Evolutionary conservation across 2,797 vertebrate genomes (phyloP).

Genomic region (Dicrostonyx torquatus): DNA sequence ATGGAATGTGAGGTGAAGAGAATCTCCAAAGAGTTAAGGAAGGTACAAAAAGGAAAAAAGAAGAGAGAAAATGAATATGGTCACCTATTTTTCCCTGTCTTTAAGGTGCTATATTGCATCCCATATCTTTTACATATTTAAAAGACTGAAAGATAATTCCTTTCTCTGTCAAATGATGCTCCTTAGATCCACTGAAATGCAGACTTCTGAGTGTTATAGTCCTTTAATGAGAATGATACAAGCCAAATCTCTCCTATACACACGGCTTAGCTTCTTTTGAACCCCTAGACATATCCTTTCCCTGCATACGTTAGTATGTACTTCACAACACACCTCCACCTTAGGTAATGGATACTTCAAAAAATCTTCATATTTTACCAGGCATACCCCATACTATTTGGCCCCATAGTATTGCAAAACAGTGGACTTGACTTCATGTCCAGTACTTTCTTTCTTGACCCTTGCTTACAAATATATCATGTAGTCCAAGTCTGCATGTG

Average conservation of each 20-base stretch:
- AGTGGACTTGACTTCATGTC: background rate
- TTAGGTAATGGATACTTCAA: background rate
- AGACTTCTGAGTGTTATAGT: background rate
- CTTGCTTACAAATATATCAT: background rate
- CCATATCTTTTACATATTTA: background rate
- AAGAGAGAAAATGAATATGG: background rate
- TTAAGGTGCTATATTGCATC: background rate
- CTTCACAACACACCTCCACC: background rate
- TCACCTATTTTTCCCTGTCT: background rate
- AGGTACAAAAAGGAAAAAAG: background rate
- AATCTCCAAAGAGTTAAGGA: background rate
- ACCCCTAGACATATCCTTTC: background rate
- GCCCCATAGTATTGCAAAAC: background rate
- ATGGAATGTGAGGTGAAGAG: background rate
- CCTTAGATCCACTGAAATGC: background rate
- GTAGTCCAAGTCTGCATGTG: background rate
- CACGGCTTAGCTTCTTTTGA: background rate
- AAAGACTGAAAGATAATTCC: background rate
- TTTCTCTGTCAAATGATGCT: background rate
- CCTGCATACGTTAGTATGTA: background rate
- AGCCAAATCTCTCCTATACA: too few species aligned
- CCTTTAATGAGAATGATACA: background rate
- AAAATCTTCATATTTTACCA: background rate
- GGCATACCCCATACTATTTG: background rate
- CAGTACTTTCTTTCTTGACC: rapidly evolving